phyloP scores from a whole-genome alignment of 2,888 invertebrate species.

The Malthinus seriepunctatus region DNA sequence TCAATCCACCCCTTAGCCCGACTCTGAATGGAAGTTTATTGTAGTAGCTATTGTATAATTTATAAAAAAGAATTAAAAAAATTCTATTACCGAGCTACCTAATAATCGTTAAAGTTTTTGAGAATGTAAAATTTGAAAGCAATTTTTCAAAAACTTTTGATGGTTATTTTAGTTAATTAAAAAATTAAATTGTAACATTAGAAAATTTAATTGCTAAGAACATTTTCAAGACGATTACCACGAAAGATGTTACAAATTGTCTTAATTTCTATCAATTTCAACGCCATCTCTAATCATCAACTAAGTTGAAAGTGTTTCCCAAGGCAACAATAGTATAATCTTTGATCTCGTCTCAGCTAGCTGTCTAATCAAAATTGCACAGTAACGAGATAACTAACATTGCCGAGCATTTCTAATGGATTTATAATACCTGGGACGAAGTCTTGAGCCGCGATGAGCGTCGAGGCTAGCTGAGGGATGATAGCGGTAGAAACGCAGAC shows the following conservation, averaged over 20 bases:
- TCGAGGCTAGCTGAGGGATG: conserved; percentile 43
- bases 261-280: conserved; percentile 25
- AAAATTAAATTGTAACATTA: background rate
- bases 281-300: conserved; percentile 25
- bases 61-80: no score
- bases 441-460: conserved; percentile 42
- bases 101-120: no score
- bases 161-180: conserved; percentile 8
- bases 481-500: conserved; percentile 52
- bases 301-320: conserved; percentile 41
- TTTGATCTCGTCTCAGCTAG: conserved; percentile 42
- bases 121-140: no score
- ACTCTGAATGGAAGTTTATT: no score
- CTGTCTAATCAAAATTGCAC: conserved; percentile 43
- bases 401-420: conserved; percentile 48
- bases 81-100: no score
- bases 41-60: no score
- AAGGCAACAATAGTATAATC: conserved; percentile 52
- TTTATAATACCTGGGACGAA: conserved; percentile 44
- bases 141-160: background rate
- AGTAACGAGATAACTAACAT: conserved; percentile 47
- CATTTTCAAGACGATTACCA: background rate
- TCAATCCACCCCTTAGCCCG: no score
- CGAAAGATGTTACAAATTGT: conserved; percentile 21
- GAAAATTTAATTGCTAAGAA: background rate